These are phyloP conservation scores for Sympetrum striolatum DNA, from an alignment of 2,888 invertebrate species.

Conservation along the genomic window DNA sequence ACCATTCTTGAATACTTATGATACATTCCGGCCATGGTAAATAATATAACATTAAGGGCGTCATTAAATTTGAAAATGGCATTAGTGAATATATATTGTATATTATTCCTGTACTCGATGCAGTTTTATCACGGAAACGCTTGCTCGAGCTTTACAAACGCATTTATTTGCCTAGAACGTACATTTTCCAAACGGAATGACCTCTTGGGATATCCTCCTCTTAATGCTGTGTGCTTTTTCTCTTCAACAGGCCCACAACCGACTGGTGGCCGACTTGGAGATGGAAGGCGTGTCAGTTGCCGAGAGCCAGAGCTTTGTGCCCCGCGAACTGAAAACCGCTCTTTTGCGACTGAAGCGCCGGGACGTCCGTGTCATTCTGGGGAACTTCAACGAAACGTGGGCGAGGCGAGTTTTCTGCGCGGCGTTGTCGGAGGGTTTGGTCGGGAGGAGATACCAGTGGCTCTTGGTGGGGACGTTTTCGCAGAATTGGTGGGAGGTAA, in stretches of 20 bases:
- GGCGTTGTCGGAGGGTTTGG: conserved; percentile 87
- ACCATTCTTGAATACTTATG: too few species aligned
- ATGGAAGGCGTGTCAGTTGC: conserved; percentile 79
- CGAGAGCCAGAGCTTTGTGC: conserved; percentile 88
- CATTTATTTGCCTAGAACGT: too few species aligned
- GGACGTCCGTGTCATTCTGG: conserved; percentile 93
- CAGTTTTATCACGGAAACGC: too few species aligned
- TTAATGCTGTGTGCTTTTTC: conserved; percentile 13
- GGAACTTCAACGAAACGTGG: conserved; percentile 95
- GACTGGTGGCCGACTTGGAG: conserved; percentile 86
- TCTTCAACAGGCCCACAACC: conserved; percentile 77
- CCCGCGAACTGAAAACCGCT: conserved; percentile 80
- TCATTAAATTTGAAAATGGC: too few species aligned
- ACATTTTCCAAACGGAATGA: too few species aligned
- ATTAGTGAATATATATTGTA: too few species aligned
- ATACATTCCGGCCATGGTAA: too few species aligned
- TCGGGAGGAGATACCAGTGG: conserved; percentile 93
- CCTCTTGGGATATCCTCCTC: too few species aligned
- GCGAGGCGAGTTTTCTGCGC: conserved; percentile 89
- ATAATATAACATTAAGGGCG: too few species aligned
- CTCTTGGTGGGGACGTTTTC: conserved; percentile 86
- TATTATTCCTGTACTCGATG: too few species aligned
- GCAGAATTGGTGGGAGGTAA: conserved; percentile 29
- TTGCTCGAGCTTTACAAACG: too few species aligned
- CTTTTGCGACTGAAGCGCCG: conserved; percentile 83